These are phyloP conservation scores for Oasisia sp. DNA, from an alignment of 2,888 invertebrate species.

Conservation along the genomic window DNA sequence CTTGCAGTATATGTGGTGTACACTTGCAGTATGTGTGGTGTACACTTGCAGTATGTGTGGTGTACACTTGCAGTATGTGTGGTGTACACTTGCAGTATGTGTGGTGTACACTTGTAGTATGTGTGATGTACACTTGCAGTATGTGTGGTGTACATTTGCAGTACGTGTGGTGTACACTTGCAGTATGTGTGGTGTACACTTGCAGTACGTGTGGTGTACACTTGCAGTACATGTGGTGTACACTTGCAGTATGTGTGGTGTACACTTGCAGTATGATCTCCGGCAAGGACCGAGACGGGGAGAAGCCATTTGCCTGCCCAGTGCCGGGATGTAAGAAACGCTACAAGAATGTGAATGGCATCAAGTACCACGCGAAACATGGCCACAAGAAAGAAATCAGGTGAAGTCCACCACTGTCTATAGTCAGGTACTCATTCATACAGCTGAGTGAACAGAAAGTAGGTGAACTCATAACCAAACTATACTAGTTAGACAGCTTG, in stretches of 20 bases:
- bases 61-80: neutral
- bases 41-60: neutral
- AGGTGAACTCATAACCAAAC: slow-evolving; percentile 72
- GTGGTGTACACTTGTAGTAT: too few species aligned
- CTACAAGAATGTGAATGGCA: slow-evolving; percentile 88
- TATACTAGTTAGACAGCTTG: neutral
- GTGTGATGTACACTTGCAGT: neutral
- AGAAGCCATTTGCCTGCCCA: slow-evolving; percentile 86
- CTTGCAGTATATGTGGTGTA: too few species aligned
- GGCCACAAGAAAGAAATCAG: slow-evolving; percentile 86
- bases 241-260: neutral
- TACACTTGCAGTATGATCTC: slow-evolving; percentile 51
- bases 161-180: neutral
- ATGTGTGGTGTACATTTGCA: too few species aligned
- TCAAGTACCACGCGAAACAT: slow-evolving; percentile 88
- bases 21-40: neutral
- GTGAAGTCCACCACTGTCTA: slow-evolving; percentile 66
- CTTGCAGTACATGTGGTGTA: neutral
- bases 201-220: neutral
- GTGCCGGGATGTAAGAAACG: slow-evolving; percentile 87
- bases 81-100: neutral
- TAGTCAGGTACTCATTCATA: too few species aligned
- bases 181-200: too few species aligned
- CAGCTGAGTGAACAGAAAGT: too few species aligned
- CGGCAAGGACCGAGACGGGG: slow-evolving; percentile 65